A percentile compares a stretch with the other conserved stretches of the same genome.
These are phyloP conservation scores for Phalacrocorax carbo DNA, from an alignment of 2,113 vertebrate species.

Conservation along the genomic window DNA sequence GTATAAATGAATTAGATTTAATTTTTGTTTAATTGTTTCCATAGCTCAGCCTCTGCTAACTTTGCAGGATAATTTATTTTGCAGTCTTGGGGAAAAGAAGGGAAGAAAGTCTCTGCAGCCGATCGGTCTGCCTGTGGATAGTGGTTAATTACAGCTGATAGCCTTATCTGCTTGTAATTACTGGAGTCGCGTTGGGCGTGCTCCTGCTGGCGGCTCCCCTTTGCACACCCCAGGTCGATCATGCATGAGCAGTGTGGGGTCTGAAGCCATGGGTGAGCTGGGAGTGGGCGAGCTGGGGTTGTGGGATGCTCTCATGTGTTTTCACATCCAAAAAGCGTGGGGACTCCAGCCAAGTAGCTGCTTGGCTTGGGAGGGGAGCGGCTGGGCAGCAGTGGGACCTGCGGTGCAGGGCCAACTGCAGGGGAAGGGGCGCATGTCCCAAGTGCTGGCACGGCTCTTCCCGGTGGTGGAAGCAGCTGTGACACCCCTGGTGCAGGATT, in stretches of 20 bases:
- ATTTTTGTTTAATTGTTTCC: constrained; percentile 92
- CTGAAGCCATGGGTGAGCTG: fast-evolving
- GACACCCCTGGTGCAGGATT: not conserved
- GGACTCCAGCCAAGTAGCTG: fast-evolving
- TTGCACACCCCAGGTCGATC: not conserved
- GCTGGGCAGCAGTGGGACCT: not conserved
- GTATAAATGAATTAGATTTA: constrained; percentile 87
- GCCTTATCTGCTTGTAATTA: constrained; percentile 81
- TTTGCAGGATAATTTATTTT: constrained; percentile 86
- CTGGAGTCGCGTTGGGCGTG: constrained; percentile 61
- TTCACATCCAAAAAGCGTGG: fast-evolving
- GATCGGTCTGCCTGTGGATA: constrained; percentile 52
- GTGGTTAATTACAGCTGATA: constrained; percentile 85
- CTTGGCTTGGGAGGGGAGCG: not conserved
- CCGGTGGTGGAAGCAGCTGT: fast-evolving
- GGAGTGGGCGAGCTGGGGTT: fast-evolving
- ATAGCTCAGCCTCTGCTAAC: constrained; percentile 83
- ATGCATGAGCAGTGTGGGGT: fast-evolving
- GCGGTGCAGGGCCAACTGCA: no score
- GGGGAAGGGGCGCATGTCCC: not conserved
- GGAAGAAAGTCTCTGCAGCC: constrained; percentile 26
- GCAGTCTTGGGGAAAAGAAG: constrained; percentile 67
- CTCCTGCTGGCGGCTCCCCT: not conserved
- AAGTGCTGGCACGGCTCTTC: fast-evolving
- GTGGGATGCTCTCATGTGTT: fast-evolving